Conservation (phyloP, 2,797 vertebrate genomes). For the Rhinogobio ventralis region DNA sequence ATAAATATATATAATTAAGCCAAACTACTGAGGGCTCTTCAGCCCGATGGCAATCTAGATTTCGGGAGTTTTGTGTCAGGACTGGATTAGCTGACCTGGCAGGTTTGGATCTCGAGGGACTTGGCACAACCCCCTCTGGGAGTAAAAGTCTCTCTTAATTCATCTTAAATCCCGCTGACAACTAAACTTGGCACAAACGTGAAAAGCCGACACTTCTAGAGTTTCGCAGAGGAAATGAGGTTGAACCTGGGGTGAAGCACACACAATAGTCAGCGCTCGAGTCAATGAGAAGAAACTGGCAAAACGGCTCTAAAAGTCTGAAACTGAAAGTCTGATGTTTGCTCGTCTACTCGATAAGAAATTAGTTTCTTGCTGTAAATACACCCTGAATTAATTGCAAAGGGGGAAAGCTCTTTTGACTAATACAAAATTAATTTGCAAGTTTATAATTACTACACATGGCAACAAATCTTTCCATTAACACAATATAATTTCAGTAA, state of each 20-base stretch:
- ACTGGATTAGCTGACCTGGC: constrained; percentile 31
- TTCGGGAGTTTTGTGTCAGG: constrained; percentile 14
- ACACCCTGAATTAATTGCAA: constrained; percentile 22
- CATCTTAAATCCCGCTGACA: constrained; percentile 29
- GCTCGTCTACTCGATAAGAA: constrained; percentile 22
- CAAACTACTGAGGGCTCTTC: neutral
- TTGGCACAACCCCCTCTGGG: constrained; percentile 21
- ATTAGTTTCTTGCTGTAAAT: constrained; percentile 6
- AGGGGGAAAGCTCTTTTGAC: constrained; percentile 4
- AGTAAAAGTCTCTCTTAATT: constrained; percentile 29
- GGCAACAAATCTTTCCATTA: neutral
- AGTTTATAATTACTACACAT: constrained; percentile 27
- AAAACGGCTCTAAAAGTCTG: neutral
- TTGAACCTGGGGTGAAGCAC: constrained; percentile 34
- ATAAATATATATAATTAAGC: neutral
- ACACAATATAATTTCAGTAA: constrained; percentile 33
- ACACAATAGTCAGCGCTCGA: neutral
- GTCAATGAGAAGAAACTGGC: constrained; percentile 21
- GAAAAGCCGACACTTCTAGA: constrained; percentile 12
- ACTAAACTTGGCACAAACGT: constrained; percentile 28
- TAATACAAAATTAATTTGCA: constrained; percentile 20
- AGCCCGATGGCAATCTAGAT: neutral
- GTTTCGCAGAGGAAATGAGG: constrained; percentile 6
- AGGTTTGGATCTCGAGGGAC: constrained; percentile 17
- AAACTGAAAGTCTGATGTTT: constrained; percentile 25